A percentile compares a stretch with the other conserved stretches of the same genome.
Evolutionary conservation across 2,797 vertebrate species (phyloP).

Genomic region (Sebastolobus altivelis): DNA sequence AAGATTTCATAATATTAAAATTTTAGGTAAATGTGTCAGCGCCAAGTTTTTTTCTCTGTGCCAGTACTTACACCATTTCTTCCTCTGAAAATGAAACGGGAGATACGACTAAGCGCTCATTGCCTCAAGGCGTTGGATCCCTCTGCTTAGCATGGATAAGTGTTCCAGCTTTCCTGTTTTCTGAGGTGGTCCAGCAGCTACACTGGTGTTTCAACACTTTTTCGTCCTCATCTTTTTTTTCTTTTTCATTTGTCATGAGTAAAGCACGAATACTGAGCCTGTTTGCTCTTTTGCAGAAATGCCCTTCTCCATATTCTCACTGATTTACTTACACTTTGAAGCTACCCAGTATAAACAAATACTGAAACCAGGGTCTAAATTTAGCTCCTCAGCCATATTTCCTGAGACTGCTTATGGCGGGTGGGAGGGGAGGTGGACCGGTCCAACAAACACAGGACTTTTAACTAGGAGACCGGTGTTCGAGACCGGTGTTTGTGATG

Average conservation of each 20-base stretch:
- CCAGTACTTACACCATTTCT: constrained; percentile 17
- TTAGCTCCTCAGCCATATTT: not conserved
- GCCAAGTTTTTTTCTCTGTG: constrained; percentile 13
- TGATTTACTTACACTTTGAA: constrained; percentile 4
- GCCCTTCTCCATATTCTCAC: not conserved
- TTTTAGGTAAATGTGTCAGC: constrained; percentile 4
- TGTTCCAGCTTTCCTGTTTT: constrained; percentile 31
- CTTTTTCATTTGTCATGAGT: not conserved
- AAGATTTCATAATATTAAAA: constrained; percentile 42
- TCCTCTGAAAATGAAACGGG: constrained; percentile 47
- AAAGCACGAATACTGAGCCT: not conserved
- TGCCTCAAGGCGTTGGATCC: constrained; percentile 46
- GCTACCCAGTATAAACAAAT: not conserved
- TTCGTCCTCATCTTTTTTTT: not conserved
- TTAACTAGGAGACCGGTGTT: no score
- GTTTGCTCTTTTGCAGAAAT: not conserved
- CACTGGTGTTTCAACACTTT: constrained; percentile 21
- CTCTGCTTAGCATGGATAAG: constrained; percentile 30
- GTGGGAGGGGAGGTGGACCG: no score
- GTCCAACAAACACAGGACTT: no score
- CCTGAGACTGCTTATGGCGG: no score
- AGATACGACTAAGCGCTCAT: constrained; percentile 31
- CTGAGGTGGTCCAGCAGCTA: constrained; percentile 41
- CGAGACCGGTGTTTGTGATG: no score
- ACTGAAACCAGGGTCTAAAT: not conserved